Base-by-base conservation (phyloP, 2,113 vertebrate genomes). In the Lasiurus borealis region DNA sequence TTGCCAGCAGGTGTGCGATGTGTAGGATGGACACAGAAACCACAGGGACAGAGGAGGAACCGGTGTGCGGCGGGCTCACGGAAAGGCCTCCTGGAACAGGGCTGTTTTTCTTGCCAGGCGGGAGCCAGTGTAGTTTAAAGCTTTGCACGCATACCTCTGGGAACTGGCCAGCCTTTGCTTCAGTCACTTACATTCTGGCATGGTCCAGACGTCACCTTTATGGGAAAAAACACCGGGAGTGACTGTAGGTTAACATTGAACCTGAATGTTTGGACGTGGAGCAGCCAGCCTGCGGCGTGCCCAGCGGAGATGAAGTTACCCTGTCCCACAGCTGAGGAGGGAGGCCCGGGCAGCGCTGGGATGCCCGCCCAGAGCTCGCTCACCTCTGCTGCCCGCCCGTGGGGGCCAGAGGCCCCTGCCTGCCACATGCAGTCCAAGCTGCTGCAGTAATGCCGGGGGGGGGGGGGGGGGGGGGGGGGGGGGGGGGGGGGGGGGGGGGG, bases 21-120 rank as follows among this genome's bases (percentile, higher is more conserved):
- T 48, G 34, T 7, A 27, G 78, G 68, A 15, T 0, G 48, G 36
- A 54, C 0, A 0, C 44, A 13, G 15, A 57, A 8, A 66, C 23
- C 66, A 18, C 21, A 15, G 4, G 72, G 66, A 31, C 2, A 4
- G 64, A 34, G 36, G 68, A 34, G 64, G 64, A 14, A 34, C 27
- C 19, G 0, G 6, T 2, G 19, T 6, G 3, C 0, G 0, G 13
- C 3, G 6, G 66, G 21, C 10, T 14, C 19, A 2, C 0, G 1
- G 31, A 62, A 29, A 48, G 40, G n/a, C 23, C 44, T 62, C 66
- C 31, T 2, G 7, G 54, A 21, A 21, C 7, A 2, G 19, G 21
- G 18, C 31, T 36, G 21, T 44, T 69, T 10, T 19, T n/a, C 54
- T 72, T 40, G 14, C 0, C 0, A 19, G 1, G 5, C 1, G 4